These are phyloP conservation scores for Danaus chrysippus DNA, from an alignment of 2,888 invertebrate genomes.

Conservation along the genomic window DNA sequence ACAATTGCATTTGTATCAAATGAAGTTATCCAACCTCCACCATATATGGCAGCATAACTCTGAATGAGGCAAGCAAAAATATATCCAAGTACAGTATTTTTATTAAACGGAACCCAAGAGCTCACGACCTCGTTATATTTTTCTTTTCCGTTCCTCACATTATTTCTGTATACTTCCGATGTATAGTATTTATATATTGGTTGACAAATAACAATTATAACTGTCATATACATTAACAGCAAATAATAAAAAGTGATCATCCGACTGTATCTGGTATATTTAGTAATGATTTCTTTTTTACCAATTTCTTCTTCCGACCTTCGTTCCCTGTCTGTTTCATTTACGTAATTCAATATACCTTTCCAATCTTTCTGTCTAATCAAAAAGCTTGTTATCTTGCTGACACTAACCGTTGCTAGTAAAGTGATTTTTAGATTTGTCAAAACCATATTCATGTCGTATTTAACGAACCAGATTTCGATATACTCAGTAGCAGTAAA, in stretches of 20 bases:
- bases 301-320: constrained; percentile 38
- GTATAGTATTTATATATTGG: constrained; percentile 54
- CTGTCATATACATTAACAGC: constrained; percentile 61
- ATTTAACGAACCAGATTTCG: constrained; percentile 63
- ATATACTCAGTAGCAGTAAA: constrained; percentile 60
- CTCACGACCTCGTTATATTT: constrained; percentile 59
- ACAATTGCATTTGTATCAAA: constrained; percentile 66
- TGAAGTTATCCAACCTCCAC: constrained; percentile 67
- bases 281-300: constrained; percentile 42
- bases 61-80: constrained; percentile 52
- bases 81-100: constrained; percentile 50
- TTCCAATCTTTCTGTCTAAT: constrained; percentile 58
- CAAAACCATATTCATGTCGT: constrained; percentile 53
- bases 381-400: constrained; percentile 56
- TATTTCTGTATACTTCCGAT: constrained; percentile 48
- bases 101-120: constrained; percentile 68
- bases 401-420: constrained; percentile 58
- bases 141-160: constrained; percentile 51
- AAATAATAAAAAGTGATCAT: constrained; percentile 60
- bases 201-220: constrained; percentile 51
- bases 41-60: constrained; percentile 60
- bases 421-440: constrained; percentile 66
- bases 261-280: constrained; percentile 57
- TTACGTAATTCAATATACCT: constrained; percentile 58
- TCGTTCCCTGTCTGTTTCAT: constrained; percentile 50